Conservation (phyloP, 2,113 vertebrate species). For the Sakesphorus luctuosus region DNA sequence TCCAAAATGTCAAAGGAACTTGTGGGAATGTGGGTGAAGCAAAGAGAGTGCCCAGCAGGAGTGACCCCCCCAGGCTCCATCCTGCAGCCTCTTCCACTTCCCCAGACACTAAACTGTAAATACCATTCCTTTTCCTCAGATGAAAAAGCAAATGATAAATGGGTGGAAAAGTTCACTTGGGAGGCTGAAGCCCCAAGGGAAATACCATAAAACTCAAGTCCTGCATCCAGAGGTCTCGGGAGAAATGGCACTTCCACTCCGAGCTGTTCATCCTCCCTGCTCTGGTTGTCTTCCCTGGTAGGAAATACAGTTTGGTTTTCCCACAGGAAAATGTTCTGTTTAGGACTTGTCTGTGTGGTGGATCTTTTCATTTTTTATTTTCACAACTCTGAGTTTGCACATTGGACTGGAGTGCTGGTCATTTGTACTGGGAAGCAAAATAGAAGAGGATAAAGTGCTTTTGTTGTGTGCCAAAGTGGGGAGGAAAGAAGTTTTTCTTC, state of each 20-base stretch:
- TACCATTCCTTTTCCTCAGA: background rate
- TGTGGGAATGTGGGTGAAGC: background rate
- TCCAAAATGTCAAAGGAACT: background rate
- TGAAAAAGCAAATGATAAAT: background rate
- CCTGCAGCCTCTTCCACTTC: background rate
- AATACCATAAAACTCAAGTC: background rate
- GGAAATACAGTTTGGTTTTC: background rate
- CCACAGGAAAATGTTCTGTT: background rate
- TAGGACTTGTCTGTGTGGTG: background rate
- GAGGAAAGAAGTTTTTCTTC: background rate
- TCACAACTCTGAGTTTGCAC: background rate
- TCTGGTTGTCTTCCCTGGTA: background rate
- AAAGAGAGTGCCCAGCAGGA: background rate
- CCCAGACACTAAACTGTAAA: background rate
- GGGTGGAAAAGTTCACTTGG: background rate
- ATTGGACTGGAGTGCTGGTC: background rate
- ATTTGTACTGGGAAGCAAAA: background rate
- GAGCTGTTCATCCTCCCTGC: background rate
- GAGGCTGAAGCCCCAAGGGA: background rate
- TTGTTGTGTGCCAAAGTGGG: background rate
- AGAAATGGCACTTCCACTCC: background rate
- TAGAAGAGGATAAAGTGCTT: background rate
- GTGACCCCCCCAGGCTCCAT: background rate
- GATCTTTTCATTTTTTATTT: background rate
- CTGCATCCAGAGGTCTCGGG: background rate